Conservation (phyloP, 92 coral and sea anemone species). For the Porites evermanni region DNA sequence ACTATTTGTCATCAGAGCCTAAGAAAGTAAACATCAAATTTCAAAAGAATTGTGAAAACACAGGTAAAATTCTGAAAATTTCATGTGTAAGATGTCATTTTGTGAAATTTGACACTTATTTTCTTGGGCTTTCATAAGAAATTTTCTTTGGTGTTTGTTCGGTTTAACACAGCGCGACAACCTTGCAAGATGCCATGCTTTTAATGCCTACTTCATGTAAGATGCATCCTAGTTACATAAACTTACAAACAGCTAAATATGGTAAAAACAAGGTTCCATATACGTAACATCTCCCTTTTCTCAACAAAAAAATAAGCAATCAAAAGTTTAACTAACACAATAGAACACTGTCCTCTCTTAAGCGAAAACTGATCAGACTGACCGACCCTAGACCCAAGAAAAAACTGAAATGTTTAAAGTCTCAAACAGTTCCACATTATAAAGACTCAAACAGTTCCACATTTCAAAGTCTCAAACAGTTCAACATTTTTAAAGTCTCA, state of each 20-base stretch:
- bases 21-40: too few species aligned
- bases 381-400: not conserved
- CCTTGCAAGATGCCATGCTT: not conserved
- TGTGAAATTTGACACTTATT: too few species aligned
- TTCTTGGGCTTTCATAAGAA: too few species aligned
- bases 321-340: not conserved
- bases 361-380: not conserved
- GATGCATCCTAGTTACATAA: not conserved
- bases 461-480: too few species aligned
- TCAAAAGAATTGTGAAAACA: too few species aligned
- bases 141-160: too few species aligned
- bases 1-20: not conserved
- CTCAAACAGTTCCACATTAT: too few species aligned
- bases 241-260: not conserved
- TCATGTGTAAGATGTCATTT: too few species aligned
- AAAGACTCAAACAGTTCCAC: too few species aligned
- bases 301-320: not conserved
- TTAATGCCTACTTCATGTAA: constrained; percentile 1
- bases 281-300: constrained; percentile 27
- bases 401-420: not conserved
- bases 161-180: too few species aligned
- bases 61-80: too few species aligned
- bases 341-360: not conserved
- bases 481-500: constrained; percentile 6
- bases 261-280: constrained; percentile 3